phyloP scores from a whole-genome alignment of 1,140 invertebrate species.

The Gryon sp. region DNA sequence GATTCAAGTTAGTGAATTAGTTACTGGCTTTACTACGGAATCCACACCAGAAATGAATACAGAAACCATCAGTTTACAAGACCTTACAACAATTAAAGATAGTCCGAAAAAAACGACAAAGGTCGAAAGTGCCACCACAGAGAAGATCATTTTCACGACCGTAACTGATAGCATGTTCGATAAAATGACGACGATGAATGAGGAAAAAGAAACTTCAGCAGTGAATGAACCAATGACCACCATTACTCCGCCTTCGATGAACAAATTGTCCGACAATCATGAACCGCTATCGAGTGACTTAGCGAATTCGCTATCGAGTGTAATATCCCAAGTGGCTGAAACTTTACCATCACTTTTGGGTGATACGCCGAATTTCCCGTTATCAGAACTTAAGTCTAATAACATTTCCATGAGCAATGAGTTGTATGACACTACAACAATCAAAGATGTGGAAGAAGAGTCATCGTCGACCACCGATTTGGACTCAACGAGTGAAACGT shows the following conservation, averaged over 20 bases:
- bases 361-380: constrained; percentile 50
- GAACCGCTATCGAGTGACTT: constrained; percentile 70
- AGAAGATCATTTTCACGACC: constrained; percentile 4
- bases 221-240: constrained; percentile 16
- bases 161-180: constrained; percentile 19
- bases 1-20: background rate
- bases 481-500: constrained; percentile 1
- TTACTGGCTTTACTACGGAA: constrained; percentile 15
- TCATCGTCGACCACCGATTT: constrained; percentile 10
- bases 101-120: constrained; percentile 27
- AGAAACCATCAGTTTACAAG: constrained; percentile 25
- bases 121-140: constrained; percentile 21
- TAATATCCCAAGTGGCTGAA: constrained; percentile 74
- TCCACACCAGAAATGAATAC: constrained; percentile 7
- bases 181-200: constrained; percentile 9
- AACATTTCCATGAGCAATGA: constrained; percentile 57
- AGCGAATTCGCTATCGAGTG: constrained; percentile 72
- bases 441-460: constrained; percentile 19
- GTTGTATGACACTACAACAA: constrained; percentile 40
- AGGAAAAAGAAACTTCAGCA: constrained; percentile 21
- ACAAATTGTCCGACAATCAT: background rate
- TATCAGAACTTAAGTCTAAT: constrained; percentile 55
- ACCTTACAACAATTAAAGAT: constrained; percentile 34
- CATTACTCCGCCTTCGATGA: constrained; percentile 1
- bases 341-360: constrained; percentile 61